Percentiles rank a stretch among this genome's conserved stretches.
These are phyloP conservation scores for Porites divaricata DNA, from an alignment of 92 coral and sea anemone genomes.

Conservation along the genomic window DNA sequence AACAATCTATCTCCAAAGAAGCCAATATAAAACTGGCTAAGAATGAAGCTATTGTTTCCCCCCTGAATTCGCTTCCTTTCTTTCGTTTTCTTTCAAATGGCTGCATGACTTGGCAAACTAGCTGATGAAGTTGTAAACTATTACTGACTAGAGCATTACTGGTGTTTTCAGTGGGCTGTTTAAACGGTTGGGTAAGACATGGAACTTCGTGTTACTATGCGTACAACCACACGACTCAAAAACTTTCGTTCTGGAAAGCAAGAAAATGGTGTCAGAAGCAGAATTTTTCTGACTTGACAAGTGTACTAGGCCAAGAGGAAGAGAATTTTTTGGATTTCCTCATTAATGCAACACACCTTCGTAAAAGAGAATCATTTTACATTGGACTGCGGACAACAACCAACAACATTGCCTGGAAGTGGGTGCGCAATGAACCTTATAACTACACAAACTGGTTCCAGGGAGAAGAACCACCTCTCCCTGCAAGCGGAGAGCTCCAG, in stretches of 20 bases:
- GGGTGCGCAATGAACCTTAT: background rate
- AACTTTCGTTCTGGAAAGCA: slow-evolving; percentile 3
- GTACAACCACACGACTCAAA: background rate
- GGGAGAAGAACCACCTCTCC: background rate
- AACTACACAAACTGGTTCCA: slow-evolving; percentile 40
- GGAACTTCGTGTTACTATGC: slow-evolving; percentile 1
- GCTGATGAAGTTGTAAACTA: too few relatives aligned
- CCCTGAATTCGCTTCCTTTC: too few relatives aligned
- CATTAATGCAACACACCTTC: slow-evolving; percentile 4
- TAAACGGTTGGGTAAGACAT: slow-evolving; percentile 1
- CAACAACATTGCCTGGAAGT: background rate
- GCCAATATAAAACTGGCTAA: too few relatives aligned
- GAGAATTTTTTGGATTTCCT: slow-evolving; percentile 11
- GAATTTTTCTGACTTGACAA: background rate
- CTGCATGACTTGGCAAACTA: too few relatives aligned
- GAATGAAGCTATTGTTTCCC: too few relatives aligned
- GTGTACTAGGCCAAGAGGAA: slow-evolving; percentile 7
- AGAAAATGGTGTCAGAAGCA: background rate
- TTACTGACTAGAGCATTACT: too few relatives aligned
- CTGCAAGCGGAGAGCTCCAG: background rate
- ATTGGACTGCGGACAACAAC: background rate
- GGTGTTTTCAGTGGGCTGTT: slow-evolving; percentile 4
- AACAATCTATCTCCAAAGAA: too few relatives aligned
- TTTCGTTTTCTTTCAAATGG: too few relatives aligned
- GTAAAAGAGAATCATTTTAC: slow-evolving; percentile 20